phyloP scores from a whole-genome alignment of 2,888 invertebrate species.

The Lithodes maja region DNA sequence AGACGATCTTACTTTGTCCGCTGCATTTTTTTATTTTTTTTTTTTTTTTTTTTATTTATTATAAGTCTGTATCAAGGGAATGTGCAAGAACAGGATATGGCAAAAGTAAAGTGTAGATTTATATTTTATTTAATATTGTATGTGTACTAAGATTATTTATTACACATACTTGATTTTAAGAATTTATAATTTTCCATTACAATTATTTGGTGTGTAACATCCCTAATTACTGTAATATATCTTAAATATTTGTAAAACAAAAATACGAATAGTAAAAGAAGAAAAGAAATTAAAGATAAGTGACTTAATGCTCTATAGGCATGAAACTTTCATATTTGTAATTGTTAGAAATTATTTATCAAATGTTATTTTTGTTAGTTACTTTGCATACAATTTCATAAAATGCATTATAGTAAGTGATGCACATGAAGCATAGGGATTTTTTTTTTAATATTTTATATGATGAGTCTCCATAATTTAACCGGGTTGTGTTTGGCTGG shows the following conservation, averaged over 20 bases:
- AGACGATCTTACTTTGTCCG: neutral
- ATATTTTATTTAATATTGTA: conserved; percentile 32
- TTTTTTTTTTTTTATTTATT: neutral
- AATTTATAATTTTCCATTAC: conserved; percentile 39
- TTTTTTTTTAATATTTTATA: too few species aligned
- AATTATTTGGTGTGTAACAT: neutral
- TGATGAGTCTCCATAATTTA: too few species aligned
- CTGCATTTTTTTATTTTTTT: conserved; percentile 7
- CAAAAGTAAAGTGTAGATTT: conserved; percentile 8
- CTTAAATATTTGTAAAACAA: neutral
- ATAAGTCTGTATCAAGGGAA: neutral
- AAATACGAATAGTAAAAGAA: neutral
- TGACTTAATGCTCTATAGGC: neutral
- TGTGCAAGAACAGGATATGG: neutral
- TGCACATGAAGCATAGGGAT: too few species aligned
- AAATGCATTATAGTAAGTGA: neutral
- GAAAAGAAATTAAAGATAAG: too few species aligned
- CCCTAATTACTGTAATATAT: neutral
- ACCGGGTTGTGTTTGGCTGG: too few species aligned
- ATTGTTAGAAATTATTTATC: neutral
- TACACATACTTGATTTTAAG: conserved; percentile 40
- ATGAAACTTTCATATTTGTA: neutral
- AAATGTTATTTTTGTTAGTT: neutral
- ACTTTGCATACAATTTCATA: neutral
- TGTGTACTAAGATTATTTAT: conserved; percentile 50